A percentile compares a stretch with the other conserved stretches of the same genome.
These are phyloP conservation scores for Xenentodon cancila DNA, from an alignment of 2,797 vertebrate species.

Conservation along the genomic window DNA sequence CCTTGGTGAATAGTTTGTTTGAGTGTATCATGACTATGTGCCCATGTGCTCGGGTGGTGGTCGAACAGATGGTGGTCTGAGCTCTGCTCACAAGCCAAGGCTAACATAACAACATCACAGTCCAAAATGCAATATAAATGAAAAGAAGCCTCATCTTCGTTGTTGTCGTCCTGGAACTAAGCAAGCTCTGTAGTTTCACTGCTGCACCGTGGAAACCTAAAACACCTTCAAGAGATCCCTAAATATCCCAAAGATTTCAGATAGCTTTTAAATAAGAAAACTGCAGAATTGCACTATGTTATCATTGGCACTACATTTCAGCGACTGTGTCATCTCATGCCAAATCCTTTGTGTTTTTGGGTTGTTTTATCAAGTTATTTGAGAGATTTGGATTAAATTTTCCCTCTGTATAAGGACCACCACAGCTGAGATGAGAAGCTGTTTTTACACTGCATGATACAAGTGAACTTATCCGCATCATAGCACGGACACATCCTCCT, in stretches of 20 bases:
- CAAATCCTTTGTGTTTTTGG: slow-evolving; percentile 13
- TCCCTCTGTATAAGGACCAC: background rate
- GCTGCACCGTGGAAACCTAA: slow-evolving; percentile 29
- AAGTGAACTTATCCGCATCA: background rate
- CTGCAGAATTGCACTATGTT: background rate
- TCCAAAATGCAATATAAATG: slow-evolving; percentile 43
- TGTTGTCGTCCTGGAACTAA: slow-evolving; percentile 7
- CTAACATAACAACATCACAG: slow-evolving; percentile 45
- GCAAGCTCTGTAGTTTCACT: slow-evolving; percentile 17
- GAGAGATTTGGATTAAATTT: background rate
- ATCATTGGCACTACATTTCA: slow-evolving; percentile 1
- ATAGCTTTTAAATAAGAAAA: background rate
- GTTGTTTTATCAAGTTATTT: background rate
- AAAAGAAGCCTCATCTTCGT: slow-evolving; percentile 26
- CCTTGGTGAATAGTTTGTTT: slow-evolving; percentile 19
- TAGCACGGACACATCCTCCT: background rate
- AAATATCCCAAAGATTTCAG: slow-evolving; percentile 20
- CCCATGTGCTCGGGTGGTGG: slow-evolving; percentile 11
- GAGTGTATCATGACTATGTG: slow-evolving; percentile 12
- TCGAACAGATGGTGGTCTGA: slow-evolving; percentile 50
- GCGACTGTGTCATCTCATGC: slow-evolving; percentile 11
- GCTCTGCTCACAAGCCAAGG: slow-evolving; percentile 35
- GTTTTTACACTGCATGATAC: background rate
- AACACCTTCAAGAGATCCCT: slow-evolving; percentile 12
- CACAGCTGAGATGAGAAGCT: background rate